Evolutionary conservation across 1,140 invertebrate genomes (phyloP), one percentile per base, ranked within the genome.

Genomic region (Neuroterus valhalla): DNA sequence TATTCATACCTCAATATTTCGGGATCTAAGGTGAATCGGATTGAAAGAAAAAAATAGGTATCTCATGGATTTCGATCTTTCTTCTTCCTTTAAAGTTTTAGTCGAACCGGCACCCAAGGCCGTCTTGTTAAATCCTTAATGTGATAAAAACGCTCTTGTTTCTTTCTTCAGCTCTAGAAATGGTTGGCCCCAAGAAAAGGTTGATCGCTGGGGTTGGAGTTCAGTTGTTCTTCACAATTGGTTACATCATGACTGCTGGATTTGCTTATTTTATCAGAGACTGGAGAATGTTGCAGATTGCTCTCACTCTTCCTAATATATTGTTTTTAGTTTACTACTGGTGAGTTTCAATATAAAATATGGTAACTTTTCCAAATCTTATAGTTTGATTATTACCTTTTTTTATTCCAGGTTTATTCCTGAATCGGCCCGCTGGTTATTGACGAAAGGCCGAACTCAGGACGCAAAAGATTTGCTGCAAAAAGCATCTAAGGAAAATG

Each of bases 351-450:
- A 43, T 5, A 11, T 26, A 42, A 68, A 66, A 72, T 26, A 11
- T 42, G 2, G 42, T 44, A 46, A 15, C 2, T 12, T 4, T 31
- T 76, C 0, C 11, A 70, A 17, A 14, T 38, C 31, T 38, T 1
- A 38, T 38, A 43, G 21, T 17, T 55, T 55, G 6, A 12, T 1
- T 44, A 19, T 50, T 43, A 72, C 42, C 55, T 17, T 42, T 44
- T 71, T 73, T 70, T 70, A 66, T 70, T 73, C 15, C 1, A 93
- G 93, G 92, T 94, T 96, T 77, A 94, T 96, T 84, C 96, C 96
- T 2, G 96, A 96, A 87, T 96, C 95, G 4, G 93, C 94, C 1
- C 91, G 96, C 75, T 97, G 96, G 96, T 85, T 96, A 15, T 85
- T 96, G 23, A 93, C 94, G 2, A 95, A 96, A 86, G 94, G 94